phyloP scores from a whole-genome alignment of 2,888 invertebrate species.

The Liodrosophila aerea region DNA sequence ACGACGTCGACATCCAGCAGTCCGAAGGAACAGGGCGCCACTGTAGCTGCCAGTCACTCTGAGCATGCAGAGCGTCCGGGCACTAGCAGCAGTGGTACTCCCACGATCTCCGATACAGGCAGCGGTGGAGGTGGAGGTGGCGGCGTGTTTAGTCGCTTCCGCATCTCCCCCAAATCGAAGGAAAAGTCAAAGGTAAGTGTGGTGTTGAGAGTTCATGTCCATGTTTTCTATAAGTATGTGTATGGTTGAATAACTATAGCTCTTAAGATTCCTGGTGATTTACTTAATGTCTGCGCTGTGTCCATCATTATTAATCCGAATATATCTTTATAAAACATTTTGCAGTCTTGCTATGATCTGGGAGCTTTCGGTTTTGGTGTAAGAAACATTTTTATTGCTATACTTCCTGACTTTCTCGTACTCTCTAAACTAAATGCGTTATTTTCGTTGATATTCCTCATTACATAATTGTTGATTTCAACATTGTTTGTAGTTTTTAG shows the following conservation, averaged over 20 bases:
- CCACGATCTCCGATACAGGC: slow-evolving; percentile 66
- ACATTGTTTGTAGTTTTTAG: slow-evolving; percentile 1
- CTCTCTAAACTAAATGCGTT: not conserved
- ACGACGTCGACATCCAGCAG: slow-evolving; percentile 59
- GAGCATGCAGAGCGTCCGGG: slow-evolving; percentile 86
- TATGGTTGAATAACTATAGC: slow-evolving; percentile 6
- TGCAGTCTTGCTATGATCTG: slow-evolving; percentile 86
- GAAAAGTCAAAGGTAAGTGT: slow-evolving; percentile 86
- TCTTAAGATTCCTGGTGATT: slow-evolving; percentile 18
- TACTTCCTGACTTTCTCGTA: slow-evolving; percentile 3
- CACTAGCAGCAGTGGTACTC: slow-evolving; percentile 78
- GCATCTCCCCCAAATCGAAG: slow-evolving; percentile 86
- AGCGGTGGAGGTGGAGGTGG: slow-evolving; percentile 34
- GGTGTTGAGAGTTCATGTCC: not conserved
- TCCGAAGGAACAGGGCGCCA: slow-evolving; percentile 69
- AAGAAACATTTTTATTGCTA: slow-evolving; percentile 63
- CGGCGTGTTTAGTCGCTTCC: slow-evolving; percentile 84
- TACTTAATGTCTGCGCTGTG: slow-evolving; percentile 26
- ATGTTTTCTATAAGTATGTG: not conserved
- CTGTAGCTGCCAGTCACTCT: slow-evolving; percentile 82
- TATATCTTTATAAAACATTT: slow-evolving; percentile 73
- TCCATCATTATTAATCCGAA: slow-evolving; percentile 44
- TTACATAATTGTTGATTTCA: not conserved
- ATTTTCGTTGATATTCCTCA: not conserved
- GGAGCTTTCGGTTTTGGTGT: slow-evolving; percentile 83